Base-by-base conservation (phyloP, 2,797 vertebrate genomes). In the Danio tinwini region DNA sequence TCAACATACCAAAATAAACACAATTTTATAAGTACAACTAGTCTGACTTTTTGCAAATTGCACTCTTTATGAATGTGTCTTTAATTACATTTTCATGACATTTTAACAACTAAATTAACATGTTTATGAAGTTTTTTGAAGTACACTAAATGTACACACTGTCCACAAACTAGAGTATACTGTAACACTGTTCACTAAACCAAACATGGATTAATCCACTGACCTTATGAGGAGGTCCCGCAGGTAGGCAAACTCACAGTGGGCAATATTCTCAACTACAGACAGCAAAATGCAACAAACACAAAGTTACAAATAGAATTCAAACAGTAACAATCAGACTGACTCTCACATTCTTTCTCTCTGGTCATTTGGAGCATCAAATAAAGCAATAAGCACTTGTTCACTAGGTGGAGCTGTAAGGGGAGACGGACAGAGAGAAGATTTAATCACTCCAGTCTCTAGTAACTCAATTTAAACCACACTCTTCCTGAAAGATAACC, bases 211-310 rank as follows among this genome's bases (percentile, higher is more conserved):
- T 47, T 65, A 65, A 21, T 52, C 7, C 7, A 75, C 93, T 92
- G 73, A 98, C 98, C 98, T 98, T 92, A 99, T 99, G 56, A 99
- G 97, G 70, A 99, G 96, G 89, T 99, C 98, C 83, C 97, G 92
- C 91, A 99, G 92, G 91, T 97, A 98, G 84, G 97, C 96, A 16
- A 99, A 99, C 94, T 99, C 98, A 91, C 98, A 99, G 91, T 99
- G 98, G 85, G 94, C 96, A 44, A 96, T 97, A 88, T 99, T 99
- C 91, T 99, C 98, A 82, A 99, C 97, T 99, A 85, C 16, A 71
- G 55, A 84, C 82, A 86, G 67, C 92, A 49, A 80, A 93, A 47
- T 63, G 6, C 86, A 52, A 84, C 37, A 84, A 3, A 62, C 14
- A 83, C 29, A 76, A 0, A 40, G n/a, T 45, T 61, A 69, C 14